Conservation (phyloP, 2,113 vertebrate species). For the Notothenia coriiceps region DNA sequence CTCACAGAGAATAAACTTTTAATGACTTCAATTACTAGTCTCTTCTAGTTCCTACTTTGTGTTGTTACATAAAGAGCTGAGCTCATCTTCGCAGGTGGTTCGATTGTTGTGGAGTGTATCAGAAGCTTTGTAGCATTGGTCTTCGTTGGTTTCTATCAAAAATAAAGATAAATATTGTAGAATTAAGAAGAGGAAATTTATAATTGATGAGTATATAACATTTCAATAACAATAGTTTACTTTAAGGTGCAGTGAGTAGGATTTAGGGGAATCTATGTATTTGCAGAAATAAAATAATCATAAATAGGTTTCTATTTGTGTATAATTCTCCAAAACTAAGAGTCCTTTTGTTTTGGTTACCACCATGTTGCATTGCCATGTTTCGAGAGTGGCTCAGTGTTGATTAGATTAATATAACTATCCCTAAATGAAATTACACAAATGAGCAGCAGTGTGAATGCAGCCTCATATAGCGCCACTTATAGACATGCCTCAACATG, state of each 20-base stretch:
- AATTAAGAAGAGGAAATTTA: too few species aligned
- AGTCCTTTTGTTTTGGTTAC: too few species aligned
- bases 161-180: too few species aligned
- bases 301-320: too few species aligned
- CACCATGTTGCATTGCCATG: too few species aligned
- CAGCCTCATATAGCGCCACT: conserved; percentile 4
- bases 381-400: too few species aligned
- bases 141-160: not conserved
- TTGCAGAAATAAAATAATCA: too few species aligned
- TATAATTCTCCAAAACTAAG: too few species aligned
- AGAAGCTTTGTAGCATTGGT: not conserved
- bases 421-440: not conserved
- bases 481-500: conserved; percentile 64
- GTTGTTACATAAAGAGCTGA: not conserved
- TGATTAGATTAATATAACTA: conserved; percentile 7
- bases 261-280: too few species aligned
- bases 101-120: not conserved
- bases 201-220: too few species aligned
- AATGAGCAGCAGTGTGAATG: not conserved
- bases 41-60: not conserved
- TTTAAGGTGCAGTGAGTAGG: too few species aligned
- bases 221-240: too few species aligned
- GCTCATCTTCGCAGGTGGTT: not conserved
- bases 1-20: not conserved
- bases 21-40: conserved; percentile 31